Evolutionary conservation across 2,888 invertebrate genomes (phyloP).

Genomic region (Catocala sponsa): DNA sequence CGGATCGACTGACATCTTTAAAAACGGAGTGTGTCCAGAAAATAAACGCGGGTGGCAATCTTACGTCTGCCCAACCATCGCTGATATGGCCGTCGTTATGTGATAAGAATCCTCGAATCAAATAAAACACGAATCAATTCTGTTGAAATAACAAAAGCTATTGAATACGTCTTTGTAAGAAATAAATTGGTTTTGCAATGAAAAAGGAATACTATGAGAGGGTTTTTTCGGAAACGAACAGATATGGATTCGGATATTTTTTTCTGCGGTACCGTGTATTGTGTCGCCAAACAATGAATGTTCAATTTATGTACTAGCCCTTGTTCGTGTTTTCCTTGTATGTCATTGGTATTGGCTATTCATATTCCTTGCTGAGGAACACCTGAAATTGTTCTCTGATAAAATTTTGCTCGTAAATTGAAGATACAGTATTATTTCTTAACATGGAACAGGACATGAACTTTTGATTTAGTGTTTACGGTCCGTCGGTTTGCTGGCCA

Average conservation of each 20-base stretch:
- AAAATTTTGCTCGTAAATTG: too few species aligned
- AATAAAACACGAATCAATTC: constrained; percentile 68
- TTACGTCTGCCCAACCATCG: constrained; percentile 49
- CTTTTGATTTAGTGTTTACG: too few species aligned
- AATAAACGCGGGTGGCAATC: constrained; percentile 63
- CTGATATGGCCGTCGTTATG: constrained; percentile 70
- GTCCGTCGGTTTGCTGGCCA: too few species aligned
- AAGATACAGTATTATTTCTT: too few species aligned
- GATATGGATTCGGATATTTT: constrained; percentile 25
- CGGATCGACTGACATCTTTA: background rate
- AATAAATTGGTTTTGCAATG: constrained; percentile 63
- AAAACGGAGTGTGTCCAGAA: constrained; percentile 35
- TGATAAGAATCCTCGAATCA: constrained; percentile 74
- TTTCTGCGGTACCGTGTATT: constrained; percentile 9
- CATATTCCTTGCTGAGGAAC: background rate
- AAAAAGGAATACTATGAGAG: constrained; percentile 42
- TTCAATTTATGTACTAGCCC: constrained; percentile 9
- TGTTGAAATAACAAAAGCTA: constrained; percentile 62
- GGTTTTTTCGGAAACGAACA: constrained; percentile 35
- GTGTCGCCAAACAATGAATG: constrained; percentile 17
- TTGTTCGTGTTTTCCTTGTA: constrained; percentile 4
- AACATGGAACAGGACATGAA: too few species aligned
- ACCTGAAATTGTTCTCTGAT: background rate
- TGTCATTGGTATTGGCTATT: background rate
- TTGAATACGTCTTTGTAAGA: constrained; percentile 63